A percentile compares a stretch with the other conserved stretches of the same genome.
phyloP scores from a whole-genome alignment of 2,797 vertebrate species.

The Pangasius larnaudii region DNA sequence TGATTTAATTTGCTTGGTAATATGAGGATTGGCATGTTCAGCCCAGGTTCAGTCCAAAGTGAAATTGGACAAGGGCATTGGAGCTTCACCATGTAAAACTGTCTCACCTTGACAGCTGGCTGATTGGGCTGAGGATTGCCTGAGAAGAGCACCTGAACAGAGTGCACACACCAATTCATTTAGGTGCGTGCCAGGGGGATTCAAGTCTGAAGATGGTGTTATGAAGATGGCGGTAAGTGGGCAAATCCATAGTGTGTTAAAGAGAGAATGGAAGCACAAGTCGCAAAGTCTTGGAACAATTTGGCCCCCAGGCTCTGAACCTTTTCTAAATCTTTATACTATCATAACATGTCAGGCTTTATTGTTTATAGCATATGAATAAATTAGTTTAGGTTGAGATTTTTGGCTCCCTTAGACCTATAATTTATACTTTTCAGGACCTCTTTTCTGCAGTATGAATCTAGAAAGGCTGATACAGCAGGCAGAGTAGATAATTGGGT shows the following conservation, averaged over 20 bases:
- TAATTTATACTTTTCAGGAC: constrained; percentile 20
- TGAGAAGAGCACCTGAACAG: constrained; percentile 56
- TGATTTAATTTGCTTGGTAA: constrained; percentile 86
- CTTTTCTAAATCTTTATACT: constrained; percentile 9
- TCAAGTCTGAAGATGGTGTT: constrained; percentile 63
- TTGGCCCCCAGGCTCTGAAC: constrained; percentile 6
- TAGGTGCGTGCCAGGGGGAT: constrained; percentile 60
- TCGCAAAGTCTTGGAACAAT: constrained; percentile 21
- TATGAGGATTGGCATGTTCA: constrained; percentile 83
- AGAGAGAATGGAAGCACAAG: not conserved
- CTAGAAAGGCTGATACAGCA: constrained; percentile 65
- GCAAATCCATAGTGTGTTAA: constrained; percentile 58
- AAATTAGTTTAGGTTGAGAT: not conserved
- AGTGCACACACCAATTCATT: constrained; percentile 72
- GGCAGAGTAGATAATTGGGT: constrained; percentile 66
- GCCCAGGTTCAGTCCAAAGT: constrained; percentile 81
- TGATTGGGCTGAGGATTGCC: constrained; percentile 74
- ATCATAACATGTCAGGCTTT: not conserved
- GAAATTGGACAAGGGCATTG: constrained; percentile 84
- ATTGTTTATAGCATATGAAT: not conserved
- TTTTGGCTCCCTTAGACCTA: not conserved
- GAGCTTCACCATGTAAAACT: constrained; percentile 80
- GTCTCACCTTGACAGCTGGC: constrained; percentile 82
- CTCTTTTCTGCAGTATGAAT: not conserved
- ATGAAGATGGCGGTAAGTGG: constrained; percentile 66